phyloP scores from a whole-genome alignment of 2,113 vertebrate genomes.

The Bagarius yarrelli region DNA sequence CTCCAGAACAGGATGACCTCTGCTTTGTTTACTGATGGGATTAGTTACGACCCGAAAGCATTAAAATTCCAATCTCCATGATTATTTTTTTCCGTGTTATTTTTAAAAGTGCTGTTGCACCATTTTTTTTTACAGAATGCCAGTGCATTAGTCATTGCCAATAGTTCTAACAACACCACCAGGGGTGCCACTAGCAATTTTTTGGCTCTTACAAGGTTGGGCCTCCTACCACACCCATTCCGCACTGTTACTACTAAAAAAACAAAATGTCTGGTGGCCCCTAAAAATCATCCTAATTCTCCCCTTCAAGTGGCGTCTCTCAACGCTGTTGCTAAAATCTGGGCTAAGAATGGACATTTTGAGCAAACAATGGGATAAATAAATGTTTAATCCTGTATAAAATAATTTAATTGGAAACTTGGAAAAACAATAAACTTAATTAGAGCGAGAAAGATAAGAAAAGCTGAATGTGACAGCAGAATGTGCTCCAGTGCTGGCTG shows the following conservation, averaged over 20 bases:
- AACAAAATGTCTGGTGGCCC: too few species aligned
- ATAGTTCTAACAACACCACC: constrained; percentile 70
- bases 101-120: constrained; percentile 60
- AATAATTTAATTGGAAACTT: too few species aligned
- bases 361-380: constrained; percentile 1
- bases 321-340: constrained; percentile 70
- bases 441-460: not conserved
- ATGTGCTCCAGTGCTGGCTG: not conserved
- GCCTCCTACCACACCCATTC: too few species aligned
- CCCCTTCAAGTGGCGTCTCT: too few species aligned
- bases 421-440: not conserved
- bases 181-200: too few species aligned
- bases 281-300: too few species aligned
- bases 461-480: not conserved
- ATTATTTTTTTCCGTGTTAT: constrained; percentile 72
- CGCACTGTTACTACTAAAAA: too few species aligned
- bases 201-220: too few species aligned
- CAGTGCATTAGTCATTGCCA: constrained; percentile 56
- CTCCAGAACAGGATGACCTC: constrained; percentile 77
- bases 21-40: constrained; percentile 78
- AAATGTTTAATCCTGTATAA: too few species aligned
- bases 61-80: constrained; percentile 74
- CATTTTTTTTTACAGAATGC: constrained; percentile 67
- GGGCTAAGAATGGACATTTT: not conserved
- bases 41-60: constrained; percentile 69